Evolutionary conservation across 1,140 invertebrate species (phyloP).

Genomic region (Anastrepha obliqua): DNA sequence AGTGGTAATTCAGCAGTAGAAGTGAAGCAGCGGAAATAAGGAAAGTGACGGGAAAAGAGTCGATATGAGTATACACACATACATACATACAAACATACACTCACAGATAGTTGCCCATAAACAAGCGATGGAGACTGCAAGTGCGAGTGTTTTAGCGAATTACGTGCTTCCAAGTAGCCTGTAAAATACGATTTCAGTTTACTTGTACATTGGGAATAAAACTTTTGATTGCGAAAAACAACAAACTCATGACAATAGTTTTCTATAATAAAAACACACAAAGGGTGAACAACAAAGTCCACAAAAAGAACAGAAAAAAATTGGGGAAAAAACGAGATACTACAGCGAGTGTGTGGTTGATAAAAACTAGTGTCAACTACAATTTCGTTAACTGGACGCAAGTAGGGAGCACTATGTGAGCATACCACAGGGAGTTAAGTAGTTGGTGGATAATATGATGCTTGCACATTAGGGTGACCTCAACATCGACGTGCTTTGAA

Average conservation of each 20-base stretch:
- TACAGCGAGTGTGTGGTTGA: background rate
- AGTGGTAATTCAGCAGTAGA: constrained; percentile 44
- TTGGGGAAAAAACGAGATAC: background rate
- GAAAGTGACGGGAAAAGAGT: background rate
- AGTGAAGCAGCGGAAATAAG: background rate
- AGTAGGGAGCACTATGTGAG: background rate
- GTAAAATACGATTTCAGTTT: constrained; percentile 10
- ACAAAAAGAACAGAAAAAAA: background rate
- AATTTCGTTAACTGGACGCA: constrained; percentile 28
- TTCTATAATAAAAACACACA: constrained; percentile 21
- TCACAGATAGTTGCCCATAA: constrained; percentile 3
- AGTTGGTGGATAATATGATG: background rate
- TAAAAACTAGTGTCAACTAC: background rate
- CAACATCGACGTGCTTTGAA: background rate
- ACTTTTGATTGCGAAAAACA: constrained; percentile 52
- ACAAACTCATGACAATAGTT: constrained; percentile 20
- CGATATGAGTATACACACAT: background rate
- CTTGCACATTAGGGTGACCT: background rate
- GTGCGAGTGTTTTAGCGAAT: background rate
- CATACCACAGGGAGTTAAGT: background rate
- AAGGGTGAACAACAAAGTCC: constrained; percentile 1
- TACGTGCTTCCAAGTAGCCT: constrained; percentile 28
- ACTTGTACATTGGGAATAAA: constrained; percentile 49
- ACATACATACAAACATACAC: background rate
- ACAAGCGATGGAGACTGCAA: background rate